A percentile compares a stretch with the other conserved stretches of the same genome.
Evolutionary conservation across 2,113 vertebrate genomes (phyloP).

Genomic region (Petaurus breviceps): DNA sequence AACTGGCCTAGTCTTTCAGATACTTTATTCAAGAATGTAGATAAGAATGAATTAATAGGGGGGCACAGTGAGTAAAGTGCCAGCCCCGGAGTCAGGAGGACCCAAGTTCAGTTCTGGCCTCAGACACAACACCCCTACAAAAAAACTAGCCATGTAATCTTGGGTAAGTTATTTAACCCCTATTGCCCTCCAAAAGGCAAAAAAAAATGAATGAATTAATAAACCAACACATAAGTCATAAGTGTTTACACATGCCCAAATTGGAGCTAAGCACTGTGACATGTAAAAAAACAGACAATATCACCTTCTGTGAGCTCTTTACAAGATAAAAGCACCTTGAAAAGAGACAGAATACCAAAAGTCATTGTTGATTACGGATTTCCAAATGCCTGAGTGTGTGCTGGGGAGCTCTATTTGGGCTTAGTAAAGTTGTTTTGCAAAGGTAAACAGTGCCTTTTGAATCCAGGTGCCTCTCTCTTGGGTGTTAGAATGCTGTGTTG

Average conservation of each 20-base stretch:
- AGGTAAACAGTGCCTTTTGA: slow-evolving; percentile 56
- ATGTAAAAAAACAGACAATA: background rate
- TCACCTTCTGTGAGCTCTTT: background rate
- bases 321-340: background rate
- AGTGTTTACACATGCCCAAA: background rate
- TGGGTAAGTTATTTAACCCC: no score
- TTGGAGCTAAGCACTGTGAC: background rate
- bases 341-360: background rate
- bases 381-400: background rate
- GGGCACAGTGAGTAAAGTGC: no score
- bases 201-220: background rate
- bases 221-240: background rate
- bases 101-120: no score
- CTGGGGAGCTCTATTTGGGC: slow-evolving; percentile 21
- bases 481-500: slow-evolving; percentile 36
- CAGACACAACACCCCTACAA: no score
- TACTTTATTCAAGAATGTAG: background rate
- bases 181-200: no score
- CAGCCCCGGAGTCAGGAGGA: no score
- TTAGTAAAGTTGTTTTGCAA: slow-evolving; percentile 49
- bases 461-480: slow-evolving; percentile 55
- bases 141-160: no score
- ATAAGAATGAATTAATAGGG: background rate
- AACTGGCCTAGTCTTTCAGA: background rate
- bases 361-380: background rate